Conservation (phyloP, 2,113 vertebrate genomes). For the Bujurquina vittata region DNA sequence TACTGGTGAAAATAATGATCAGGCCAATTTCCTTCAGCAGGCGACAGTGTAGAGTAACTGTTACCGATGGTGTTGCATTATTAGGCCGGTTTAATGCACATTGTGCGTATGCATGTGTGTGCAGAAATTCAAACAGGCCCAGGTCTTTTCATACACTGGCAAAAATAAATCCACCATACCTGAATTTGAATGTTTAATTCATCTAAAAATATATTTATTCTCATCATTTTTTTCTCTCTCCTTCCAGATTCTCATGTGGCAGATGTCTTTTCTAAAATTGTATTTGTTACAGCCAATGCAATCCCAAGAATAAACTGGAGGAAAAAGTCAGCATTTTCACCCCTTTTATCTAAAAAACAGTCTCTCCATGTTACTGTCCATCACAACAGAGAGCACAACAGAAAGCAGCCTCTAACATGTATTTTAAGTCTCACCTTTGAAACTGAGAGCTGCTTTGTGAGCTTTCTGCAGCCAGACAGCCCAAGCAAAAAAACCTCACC, state of each 20-base stretch:
- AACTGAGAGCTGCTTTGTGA: not conserved
- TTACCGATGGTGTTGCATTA: slow-evolving; percentile 18
- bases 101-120: not conserved
- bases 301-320: not conserved
- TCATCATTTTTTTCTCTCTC: not conserved
- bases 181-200: not conserved
- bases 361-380: not conserved
- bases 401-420: not conserved
- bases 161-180: not conserved
- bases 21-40: not conserved
- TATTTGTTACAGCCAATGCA: not conserved
- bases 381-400: not conserved
- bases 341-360: not conserved
- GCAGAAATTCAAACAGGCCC: slow-evolving; percentile 15
- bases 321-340: not conserved
- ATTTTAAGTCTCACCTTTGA: not conserved
- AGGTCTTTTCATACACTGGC: not conserved
- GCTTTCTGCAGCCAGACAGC: not conserved
- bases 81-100: slow-evolving; percentile 9
- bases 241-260: slow-evolving; percentile 1
- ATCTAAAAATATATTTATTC: slow-evolving; percentile 8
- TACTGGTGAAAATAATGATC: not conserved
- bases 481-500: not conserved
- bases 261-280: not conserved
- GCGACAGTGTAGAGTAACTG: slow-evolving; percentile 15